phyloP scores from a whole-genome alignment of 1,140 invertebrate genomes.

The Paraescarpia echinospica region DNA sequence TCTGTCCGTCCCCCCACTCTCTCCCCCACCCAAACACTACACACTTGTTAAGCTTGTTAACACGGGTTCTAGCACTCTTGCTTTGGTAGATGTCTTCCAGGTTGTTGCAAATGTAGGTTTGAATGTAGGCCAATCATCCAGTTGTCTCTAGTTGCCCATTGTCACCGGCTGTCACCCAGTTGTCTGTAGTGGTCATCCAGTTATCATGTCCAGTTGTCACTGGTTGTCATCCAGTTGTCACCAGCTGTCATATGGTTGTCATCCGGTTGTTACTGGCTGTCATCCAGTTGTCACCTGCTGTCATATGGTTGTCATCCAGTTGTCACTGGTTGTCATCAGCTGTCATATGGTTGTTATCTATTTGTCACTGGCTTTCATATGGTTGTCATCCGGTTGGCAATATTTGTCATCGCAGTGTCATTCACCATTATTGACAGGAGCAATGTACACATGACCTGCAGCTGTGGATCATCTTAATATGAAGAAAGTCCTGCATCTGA shows the following conservation, averaged over 20 bases:
- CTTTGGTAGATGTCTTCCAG: conserved; percentile 4
- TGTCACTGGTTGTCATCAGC: neutral
- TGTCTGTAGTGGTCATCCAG: too few species aligned
- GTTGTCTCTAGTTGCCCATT: neutral
- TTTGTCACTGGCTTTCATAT: neutral
- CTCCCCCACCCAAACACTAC: too few species aligned
- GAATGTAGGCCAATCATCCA: neutral
- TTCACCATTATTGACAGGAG: too few species aligned
- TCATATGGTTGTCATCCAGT: neutral
- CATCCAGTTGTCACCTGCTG: too few species aligned
- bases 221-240: too few species aligned
- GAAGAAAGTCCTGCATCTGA: too few species aligned
- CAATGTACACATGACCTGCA: too few species aligned
- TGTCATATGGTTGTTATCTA: neutral
- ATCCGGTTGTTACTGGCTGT: too few species aligned
- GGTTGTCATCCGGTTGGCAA: neutral
- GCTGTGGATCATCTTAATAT: too few species aligned
- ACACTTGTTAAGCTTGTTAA: neutral
- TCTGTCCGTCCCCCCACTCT: neutral
- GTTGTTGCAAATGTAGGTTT: neutral
- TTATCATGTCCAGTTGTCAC: too few species aligned
- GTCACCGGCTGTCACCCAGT: neutral
- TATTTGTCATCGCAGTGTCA: neutral
- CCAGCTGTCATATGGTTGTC: too few species aligned
- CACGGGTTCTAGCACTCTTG: neutral